Conservation (phyloP, 64 coral and sea anemone species). For the Cladopsammia gracilis region DNA sequence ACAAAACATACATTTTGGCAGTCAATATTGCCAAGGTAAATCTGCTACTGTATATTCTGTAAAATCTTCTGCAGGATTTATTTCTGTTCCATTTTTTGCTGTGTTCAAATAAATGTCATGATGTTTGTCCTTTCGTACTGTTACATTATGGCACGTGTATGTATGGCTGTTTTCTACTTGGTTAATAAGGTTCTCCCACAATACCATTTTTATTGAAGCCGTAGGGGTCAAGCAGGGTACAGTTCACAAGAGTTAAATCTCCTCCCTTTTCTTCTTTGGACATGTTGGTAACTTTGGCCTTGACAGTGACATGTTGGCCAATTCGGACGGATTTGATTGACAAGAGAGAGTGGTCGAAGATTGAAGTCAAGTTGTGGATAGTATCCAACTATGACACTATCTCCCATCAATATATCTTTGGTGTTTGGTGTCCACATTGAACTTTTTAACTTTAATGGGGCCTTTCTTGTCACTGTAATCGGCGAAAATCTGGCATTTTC, state of each 20-base stretch:
- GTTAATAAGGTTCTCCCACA: constrained; percentile 52
- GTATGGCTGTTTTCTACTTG: constrained; percentile 32
- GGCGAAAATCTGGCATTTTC: constrained; percentile 1
- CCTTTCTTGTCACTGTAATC: constrained; percentile 53
- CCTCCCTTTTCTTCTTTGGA: background rate
- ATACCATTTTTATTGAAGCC: constrained; percentile 52
- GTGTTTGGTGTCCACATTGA: constrained; percentile 21
- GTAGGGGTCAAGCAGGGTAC: constrained; percentile 46
- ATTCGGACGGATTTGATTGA: constrained; percentile 26
- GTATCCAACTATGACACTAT: constrained; percentile 29
- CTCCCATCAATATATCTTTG: constrained; percentile 15
- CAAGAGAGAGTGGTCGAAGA: background rate
- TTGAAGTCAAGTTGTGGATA: constrained; percentile 20
- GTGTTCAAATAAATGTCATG: constrained; percentile 30
- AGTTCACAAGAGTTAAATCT: constrained; percentile 53
- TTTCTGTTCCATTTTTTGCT: constrained; percentile 25
- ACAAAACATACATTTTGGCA: too few relatives aligned
- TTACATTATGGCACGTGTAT: constrained; percentile 40
- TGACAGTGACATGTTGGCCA: constrained; percentile 49
- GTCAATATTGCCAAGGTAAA: too few relatives aligned
- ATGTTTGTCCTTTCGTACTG: constrained; percentile 34
- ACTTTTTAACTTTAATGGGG: constrained; percentile 59
- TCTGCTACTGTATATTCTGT: constrained; percentile 25
- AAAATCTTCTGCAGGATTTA: constrained; percentile 25
- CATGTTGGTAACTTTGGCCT: constrained; percentile 63